Evolutionary conservation across 2,113 vertebrate genomes (phyloP).

Genomic region (Pomatostomus ruficeps): DNA sequence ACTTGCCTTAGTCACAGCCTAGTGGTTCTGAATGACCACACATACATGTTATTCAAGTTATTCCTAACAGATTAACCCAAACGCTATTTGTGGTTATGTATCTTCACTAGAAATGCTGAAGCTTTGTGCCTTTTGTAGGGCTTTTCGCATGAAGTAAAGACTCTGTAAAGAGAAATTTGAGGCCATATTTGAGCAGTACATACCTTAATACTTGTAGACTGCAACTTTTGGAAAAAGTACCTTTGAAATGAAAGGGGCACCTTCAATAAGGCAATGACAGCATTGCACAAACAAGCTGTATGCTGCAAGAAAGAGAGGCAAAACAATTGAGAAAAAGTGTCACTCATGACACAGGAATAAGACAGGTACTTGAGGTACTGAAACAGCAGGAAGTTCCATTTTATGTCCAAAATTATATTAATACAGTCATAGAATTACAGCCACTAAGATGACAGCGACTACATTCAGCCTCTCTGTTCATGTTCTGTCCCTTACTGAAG

Average conservation of each 20-base stretch:
- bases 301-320: constrained; percentile 76
- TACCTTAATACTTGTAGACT: constrained; percentile 98
- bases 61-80: not conserved
- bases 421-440: not conserved
- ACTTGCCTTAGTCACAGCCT: not conserved
- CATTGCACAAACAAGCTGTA: constrained; percentile 89
- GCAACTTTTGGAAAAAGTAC: constrained; percentile 97
- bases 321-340: not conserved
- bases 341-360: not conserved
- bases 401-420: not conserved
- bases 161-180: not conserved
- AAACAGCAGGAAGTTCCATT: not conserved
- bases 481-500: not conserved
- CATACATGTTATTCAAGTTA: not conserved
- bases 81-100: not conserved
- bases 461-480: not conserved
- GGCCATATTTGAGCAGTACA: not conserved
- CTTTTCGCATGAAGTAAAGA: not conserved
- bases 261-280: constrained; percentile 91
- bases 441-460: not conserved
- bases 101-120: not conserved
- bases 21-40: not conserved
- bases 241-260: constrained; percentile 96
- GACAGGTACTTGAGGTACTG: not conserved
- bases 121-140: not conserved